These are phyloP conservation scores for Nematolebias whitei DNA, from an alignment of 2,113 vertebrate species.

Conservation along the genomic window DNA sequence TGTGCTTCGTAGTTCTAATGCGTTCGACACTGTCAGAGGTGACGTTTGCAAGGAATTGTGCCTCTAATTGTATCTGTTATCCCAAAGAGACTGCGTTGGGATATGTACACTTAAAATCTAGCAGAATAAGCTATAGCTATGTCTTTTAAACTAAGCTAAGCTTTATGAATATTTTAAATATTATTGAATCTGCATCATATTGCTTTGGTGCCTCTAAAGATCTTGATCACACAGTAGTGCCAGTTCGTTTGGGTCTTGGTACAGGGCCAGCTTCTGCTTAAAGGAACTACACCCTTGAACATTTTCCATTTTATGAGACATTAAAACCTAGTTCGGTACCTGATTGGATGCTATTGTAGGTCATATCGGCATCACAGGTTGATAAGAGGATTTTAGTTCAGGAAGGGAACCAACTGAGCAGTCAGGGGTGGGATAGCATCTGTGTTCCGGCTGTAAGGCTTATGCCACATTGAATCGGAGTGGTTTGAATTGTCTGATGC, in stretches of 20 bases:
- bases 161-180: no score
- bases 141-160: background rate
- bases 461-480: conserved; percentile 29
- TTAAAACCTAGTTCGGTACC: conserved; percentile 42
- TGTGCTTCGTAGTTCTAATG: conserved; percentile 9
- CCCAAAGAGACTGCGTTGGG: no score
- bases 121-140: no score
- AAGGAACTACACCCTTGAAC: conserved; percentile 37
- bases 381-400: conserved; percentile 52
- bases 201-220: conserved; percentile 35
- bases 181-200: conserved; percentile 18
- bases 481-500: conserved; percentile 12
- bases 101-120: no score
- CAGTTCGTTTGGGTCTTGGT: conserved; percentile 35
- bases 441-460: conserved; percentile 32
- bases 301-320: conserved; percentile 51
- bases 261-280: conserved; percentile 26
- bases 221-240: conserved; percentile 24
- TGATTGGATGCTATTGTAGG: conserved; percentile 56
- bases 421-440: conserved; percentile 53
- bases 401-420: conserved; percentile 52
- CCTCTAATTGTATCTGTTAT: conserved; percentile 24
- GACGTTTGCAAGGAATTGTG: conserved; percentile 21
- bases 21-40: conserved; percentile 10
- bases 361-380: conserved; percentile 54